Percentiles rank a stretch among this genome's conserved stretches.
These are phyloP conservation scores for Drosophila parvula DNA, from an alignment of 1,140 invertebrate genomes.

Conservation along the genomic window DNA sequence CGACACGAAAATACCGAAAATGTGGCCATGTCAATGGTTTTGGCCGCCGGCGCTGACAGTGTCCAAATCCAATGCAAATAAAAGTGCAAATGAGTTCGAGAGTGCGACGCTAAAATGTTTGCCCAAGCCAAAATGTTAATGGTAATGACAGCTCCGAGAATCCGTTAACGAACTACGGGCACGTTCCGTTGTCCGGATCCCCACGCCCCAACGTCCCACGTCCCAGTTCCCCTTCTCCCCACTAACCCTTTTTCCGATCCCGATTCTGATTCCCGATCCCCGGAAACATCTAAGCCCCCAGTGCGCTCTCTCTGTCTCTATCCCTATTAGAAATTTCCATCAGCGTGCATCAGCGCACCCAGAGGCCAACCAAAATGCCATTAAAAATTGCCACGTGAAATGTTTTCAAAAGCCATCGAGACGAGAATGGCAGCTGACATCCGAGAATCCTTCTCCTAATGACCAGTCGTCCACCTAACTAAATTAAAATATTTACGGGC, in stretches of 20 bases:
- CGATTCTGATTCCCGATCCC: conserved; percentile 6
- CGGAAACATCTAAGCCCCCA: not conserved
- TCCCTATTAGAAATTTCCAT: conserved; percentile 33
- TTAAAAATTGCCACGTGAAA: conserved; percentile 58
- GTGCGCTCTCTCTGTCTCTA: not conserved
- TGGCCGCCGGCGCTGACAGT: conserved; percentile 47
- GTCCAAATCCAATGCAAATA: conserved; percentile 60
- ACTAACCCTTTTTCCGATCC: not conserved
- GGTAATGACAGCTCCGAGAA: conserved; percentile 69
- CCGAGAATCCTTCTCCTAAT: conserved; percentile 7
- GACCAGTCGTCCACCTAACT: conserved; percentile 24
- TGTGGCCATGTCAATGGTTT: conserved; percentile 50
- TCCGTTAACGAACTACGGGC: conserved; percentile 51
- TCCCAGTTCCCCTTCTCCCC: not conserved
- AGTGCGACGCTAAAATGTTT: conserved; percentile 66
- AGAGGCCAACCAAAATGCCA: conserved; percentile 29
- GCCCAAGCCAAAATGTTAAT: conserved; percentile 68
- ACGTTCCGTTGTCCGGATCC: conserved; percentile 16
- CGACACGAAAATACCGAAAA: conserved; percentile 47
- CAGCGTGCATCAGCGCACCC: conserved; percentile 5
- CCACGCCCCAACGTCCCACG: not conserved
- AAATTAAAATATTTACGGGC: conserved; percentile 44
- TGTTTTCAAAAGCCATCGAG: conserved; percentile 43
- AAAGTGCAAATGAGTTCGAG: conserved; percentile 56
- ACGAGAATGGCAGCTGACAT: conserved; percentile 12